Evolutionary conservation across 2,888 invertebrate species (phyloP), one percentile per base, ranked within the genome.

Genomic region (Rotaria magnacalcarata): DNA sequence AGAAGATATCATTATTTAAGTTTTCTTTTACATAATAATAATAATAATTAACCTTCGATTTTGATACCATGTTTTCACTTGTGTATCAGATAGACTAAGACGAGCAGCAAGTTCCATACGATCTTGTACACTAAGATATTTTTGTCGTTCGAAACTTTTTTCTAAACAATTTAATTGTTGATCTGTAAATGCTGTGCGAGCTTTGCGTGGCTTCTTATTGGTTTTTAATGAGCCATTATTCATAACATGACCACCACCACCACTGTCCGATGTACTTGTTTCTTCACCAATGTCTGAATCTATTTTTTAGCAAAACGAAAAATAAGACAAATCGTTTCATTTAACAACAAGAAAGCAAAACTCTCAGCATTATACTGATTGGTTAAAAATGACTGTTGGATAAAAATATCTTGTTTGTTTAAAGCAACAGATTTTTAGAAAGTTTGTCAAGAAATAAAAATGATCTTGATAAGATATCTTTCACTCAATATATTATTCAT

Each of bases 61-160:
- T 92, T 98, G 97, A 92, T 98, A 98, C 98, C 99, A 99, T 89
- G 99, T 99, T 92, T 99, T 99, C 91, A 99, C 98, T 93, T 99
- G 99, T 85, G 98, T 99, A 92, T 99, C 99, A 80, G 96, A 96
- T 87, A 99, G 93, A 89, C 96, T 95, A 89, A 99, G 90, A 93
- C 92, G 96, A 84, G 96, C 95, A 0, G 99, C 98, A 89, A 99
- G 93, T 92, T 99, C 98, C 96, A 98, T 96, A 88, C 98, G 89
- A 91, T 99, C 97, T 91, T 97, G 98, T 2, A 90, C 90, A 87
- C 90, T 90, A 56, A 91, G 89, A 88, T 91, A 97, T 92, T 97
- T 97, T 92, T 97, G 97, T 88, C 96, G 92, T 92, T 97, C 97
- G 92, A 98, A 98, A 88, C 95, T 96, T 92, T 96, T 96, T 92